Base-by-base conservation (phyloP, 1,140 invertebrate genomes). In the Hyles euphorbiae region DNA sequence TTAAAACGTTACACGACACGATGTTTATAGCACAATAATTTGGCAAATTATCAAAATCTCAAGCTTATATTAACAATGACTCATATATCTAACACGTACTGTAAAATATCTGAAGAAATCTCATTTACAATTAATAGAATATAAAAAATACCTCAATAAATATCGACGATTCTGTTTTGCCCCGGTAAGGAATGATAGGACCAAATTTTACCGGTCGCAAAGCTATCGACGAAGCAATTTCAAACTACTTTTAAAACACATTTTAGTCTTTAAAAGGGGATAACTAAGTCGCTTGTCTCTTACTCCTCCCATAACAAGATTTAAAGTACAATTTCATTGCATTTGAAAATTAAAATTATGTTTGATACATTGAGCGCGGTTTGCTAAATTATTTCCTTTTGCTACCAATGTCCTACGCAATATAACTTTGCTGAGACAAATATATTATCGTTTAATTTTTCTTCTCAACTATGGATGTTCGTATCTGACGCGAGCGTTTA, bases 181-280 rank as follows among this genome's bases (percentile, higher is more conserved):
- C 83, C 81, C 83, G 77, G 80, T 82, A 88, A 87, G 86, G 86
- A 88, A 88, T 88, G 86, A 88, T 87, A 87, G 74, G 83, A 88
- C 86, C 86, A 87, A 88, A 84, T 78, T 88, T 81, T 86, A 83
- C 83, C 83, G 78, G 64, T 88, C 86, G 81, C 86, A 79, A 74
- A 74, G 40, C 56, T 72, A 65, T 44, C 67, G 65, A 63, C 58
- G 36, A 61, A 66, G 61, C 58, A 57, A 58, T 70, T 68, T 63
- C 36, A 68, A 71, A 70, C 65, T 68, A 68, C 62, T 76, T 52
- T 68, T 67, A 73, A 77, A 70, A 78, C 76, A 80, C 76, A 77
- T 68, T 82, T 80, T 73, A 84, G 81, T 86, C 84, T 86, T 83
- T 75, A 71, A 76, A 67, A 73, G 74, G 74, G 75, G 72, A 81